Evolutionary conservation across 92 coral and sea anemone species (phyloP).

Genomic region (Parazoanthus darwini): DNA sequence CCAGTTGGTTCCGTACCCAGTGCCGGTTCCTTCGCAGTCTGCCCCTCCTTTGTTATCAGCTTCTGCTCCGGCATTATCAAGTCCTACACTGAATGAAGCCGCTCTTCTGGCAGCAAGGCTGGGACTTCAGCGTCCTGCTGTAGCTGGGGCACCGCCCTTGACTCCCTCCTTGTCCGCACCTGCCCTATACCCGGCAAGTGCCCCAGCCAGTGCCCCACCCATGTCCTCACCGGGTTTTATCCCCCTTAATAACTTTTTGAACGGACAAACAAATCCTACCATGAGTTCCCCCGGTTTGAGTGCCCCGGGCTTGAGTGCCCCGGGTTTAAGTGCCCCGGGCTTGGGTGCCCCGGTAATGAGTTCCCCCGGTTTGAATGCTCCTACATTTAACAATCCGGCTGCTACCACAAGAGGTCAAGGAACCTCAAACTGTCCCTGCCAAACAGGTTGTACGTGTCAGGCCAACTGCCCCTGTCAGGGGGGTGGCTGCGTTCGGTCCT

Average conservation of each 20-base stretch:
- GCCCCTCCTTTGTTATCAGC: neutral
- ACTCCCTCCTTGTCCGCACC: constrained; percentile 9
- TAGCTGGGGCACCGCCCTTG: constrained; percentile 14
- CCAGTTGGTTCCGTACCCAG: too few relatives aligned
- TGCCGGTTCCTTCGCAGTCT: too few relatives aligned
- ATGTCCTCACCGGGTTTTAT: constrained; percentile 28
- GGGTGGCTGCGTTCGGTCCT: constrained; percentile 6
- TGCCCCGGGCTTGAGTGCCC: neutral
- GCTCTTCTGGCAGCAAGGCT: constrained; percentile 21
- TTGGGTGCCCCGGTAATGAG: neutral
- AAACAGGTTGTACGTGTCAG: neutral
- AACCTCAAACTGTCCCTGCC: constrained; percentile 7
- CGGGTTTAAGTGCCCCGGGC: constrained; percentile 9
- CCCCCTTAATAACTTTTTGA: constrained; percentile 1
- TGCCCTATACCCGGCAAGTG: neutral
- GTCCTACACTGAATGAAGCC: constrained; percentile 34
- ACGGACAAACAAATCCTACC: neutral
- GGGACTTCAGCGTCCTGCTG: constrained; percentile 4
- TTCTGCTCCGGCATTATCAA: constrained; percentile 12
- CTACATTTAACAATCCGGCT: neutral
- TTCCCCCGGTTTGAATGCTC: neutral
- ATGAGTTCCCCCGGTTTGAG: constrained; percentile 8
- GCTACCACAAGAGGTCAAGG: neutral
- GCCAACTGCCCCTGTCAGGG: constrained; percentile 11
- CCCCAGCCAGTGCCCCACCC: neutral